Conservation (phyloP, 2,888 invertebrate genomes). For the Drosophila merina region DNA sequence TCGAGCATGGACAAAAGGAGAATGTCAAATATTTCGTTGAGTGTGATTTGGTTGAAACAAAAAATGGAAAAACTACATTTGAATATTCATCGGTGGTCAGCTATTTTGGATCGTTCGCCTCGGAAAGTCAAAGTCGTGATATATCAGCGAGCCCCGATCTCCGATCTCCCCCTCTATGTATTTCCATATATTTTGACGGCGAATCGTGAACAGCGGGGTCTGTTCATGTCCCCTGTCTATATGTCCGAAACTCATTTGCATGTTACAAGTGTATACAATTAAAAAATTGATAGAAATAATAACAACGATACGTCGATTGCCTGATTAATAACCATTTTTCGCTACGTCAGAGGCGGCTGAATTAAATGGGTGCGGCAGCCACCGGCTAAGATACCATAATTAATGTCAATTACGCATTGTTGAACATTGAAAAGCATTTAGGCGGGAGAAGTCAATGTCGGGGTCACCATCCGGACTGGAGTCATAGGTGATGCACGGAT, state of each 20-base stretch:
- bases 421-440: conserved; percentile 70
- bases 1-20: conserved; percentile 21
- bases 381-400: conserved; percentile 47
- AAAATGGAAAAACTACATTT: conserved; percentile 40
- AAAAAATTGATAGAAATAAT: conserved; percentile 50
- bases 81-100: conserved; percentile 61
- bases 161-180: neutral
- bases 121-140: conserved; percentile 62
- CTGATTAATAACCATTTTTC: conserved; percentile 44
- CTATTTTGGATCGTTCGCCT: conserved; percentile 31
- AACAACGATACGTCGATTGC: conserved; percentile 28
- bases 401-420: conserved; percentile 72
- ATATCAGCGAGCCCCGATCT: conserved; percentile 60
- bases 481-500: conserved; percentile 9
- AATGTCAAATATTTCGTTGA: conserved; percentile 18
- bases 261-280: conserved; percentile 78
- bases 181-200: conserved; percentile 1
- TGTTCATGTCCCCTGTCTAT: conserved; percentile 35
- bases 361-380: neutral
- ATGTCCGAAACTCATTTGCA: conserved; percentile 63
- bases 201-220: conserved; percentile 16
- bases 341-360: conserved; percentile 14
- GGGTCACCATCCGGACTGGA: neutral
- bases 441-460: conserved; percentile 19
- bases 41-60: conserved; percentile 3